phyloP scores from a whole-genome alignment of 2,113 vertebrate genomes.

The Oryzias melastigma region DNA sequence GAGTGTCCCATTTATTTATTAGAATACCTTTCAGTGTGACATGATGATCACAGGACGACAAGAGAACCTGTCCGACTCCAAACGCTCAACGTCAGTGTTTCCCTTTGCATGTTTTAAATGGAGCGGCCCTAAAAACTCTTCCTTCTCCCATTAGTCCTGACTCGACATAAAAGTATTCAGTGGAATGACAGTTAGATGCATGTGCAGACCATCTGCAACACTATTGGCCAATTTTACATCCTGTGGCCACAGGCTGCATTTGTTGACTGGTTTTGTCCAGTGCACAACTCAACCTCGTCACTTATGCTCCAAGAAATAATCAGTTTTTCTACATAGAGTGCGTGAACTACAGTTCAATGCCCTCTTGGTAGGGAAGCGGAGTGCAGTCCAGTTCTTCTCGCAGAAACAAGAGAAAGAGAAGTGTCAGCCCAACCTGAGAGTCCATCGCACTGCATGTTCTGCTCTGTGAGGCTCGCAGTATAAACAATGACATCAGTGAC shows the following conservation, averaged over 20 bases:
- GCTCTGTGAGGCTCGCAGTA: constrained; percentile 28
- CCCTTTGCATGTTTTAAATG: constrained; percentile 32
- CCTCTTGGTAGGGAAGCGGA: constrained; percentile 1
- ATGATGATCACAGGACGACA: constrained; percentile 28
- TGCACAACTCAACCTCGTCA: constrained; percentile 31
- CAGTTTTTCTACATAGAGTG: constrained; percentile 9
- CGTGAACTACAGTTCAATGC: constrained; percentile 6
- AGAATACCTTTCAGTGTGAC: constrained; percentile 38
- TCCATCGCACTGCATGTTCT: constrained; percentile 35
- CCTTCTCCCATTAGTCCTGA: constrained; percentile 57
- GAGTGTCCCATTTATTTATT: constrained; percentile 28
- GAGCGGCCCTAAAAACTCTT: constrained; percentile 39
- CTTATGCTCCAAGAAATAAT: constrained; percentile 35
- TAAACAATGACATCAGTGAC: constrained; percentile 60
- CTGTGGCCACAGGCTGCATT: constrained; percentile 53
- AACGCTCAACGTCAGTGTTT: constrained; percentile 30
- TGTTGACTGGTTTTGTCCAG: constrained; percentile 51
- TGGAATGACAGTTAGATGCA: constrained; percentile 57
- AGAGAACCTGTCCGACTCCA: constrained; percentile 22
- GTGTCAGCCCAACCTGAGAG: constrained; percentile 33
- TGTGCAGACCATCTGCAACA: constrained; percentile 77
- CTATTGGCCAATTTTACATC: constrained; percentile 62
- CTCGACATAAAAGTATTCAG: constrained; percentile 66
- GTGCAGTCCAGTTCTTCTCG: constrained; percentile 1
- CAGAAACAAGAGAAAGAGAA: constrained; percentile 23